Conservation (phyloP, 2,797 vertebrate species). For the Phrynocephalus forsythii region DNA sequence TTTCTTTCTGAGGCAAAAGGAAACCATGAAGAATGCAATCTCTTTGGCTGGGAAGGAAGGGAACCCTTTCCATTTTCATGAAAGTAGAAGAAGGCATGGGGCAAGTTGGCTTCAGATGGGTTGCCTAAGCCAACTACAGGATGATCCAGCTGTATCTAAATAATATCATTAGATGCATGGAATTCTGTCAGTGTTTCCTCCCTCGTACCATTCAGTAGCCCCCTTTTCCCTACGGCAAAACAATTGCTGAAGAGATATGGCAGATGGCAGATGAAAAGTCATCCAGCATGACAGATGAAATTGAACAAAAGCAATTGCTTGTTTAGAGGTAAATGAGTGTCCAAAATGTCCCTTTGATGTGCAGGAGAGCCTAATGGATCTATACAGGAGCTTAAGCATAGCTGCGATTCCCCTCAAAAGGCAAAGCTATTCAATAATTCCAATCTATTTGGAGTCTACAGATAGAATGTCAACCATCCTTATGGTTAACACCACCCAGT, state of each 20-base stretch:
- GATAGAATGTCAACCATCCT: conserved; percentile 47
- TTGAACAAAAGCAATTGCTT: background rate
- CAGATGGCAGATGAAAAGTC: no score
- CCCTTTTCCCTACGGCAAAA: conserved; percentile 9
- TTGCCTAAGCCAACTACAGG: background rate
- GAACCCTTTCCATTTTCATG: background rate
- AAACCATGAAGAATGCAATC: background rate
- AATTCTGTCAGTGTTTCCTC: background rate
- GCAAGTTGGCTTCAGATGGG: background rate
- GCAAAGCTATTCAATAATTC: background rate
- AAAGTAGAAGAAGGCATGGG: background rate
- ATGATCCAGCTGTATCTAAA: background rate
- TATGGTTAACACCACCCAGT: conserved; percentile 57
- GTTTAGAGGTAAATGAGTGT: background rate
- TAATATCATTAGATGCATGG: no score
- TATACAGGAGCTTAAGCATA: conserved; percentile 39
- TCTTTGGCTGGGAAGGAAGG: background rate
- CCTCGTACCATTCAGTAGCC: background rate
- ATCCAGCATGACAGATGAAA: background rate
- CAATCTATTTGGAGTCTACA: conserved; percentile 20
- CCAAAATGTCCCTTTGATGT: conserved; percentile 36
- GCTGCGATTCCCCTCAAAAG: conserved; percentile 22
- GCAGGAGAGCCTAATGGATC: fast-evolving
- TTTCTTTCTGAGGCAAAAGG: background rate
- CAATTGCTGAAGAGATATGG: background rate